Conservation (phyloP, 2,888 invertebrate genomes). For the Teleogryllus oceanicus region DNA sequence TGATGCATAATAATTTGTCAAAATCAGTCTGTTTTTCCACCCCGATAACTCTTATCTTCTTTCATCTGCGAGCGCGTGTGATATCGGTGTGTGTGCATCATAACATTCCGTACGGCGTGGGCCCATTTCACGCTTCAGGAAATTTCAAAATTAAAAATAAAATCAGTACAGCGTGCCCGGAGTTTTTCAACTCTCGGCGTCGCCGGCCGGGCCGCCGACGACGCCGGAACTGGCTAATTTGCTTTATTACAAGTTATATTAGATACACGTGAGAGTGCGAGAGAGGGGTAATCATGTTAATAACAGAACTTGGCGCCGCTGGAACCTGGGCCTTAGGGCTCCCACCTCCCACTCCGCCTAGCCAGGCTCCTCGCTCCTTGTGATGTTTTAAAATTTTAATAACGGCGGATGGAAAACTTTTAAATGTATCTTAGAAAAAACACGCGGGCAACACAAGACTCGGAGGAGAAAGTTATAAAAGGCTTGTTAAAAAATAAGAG, state of each 20-base stretch:
- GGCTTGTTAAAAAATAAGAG: conserved; percentile 18
- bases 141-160: conserved; percentile 18
- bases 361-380: neutral
- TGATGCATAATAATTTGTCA: conserved; percentile 18
- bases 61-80: neutral
- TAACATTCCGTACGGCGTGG: neutral
- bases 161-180: neutral
- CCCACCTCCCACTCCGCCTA: neutral
- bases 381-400: conserved; percentile 11
- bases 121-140: conserved; percentile 1
- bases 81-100: conserved; percentile 9
- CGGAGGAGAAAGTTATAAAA: conserved; percentile 12
- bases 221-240: neutral
- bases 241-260: conserved; percentile 10
- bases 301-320: neutral
- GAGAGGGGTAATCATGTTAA: neutral
- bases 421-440: conserved; percentile 18
- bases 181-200: neutral
- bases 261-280: conserved; percentile 9
- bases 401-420: conserved; percentile 18
- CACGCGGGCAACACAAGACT: conserved; percentile 3
- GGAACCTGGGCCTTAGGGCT: neutral
- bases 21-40: conserved; percentile 18
- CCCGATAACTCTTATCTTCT: conserved; percentile 18
- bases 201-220: neutral